Conservation (phyloP, 2,113 vertebrate genomes). For the Rhombomys opimus region DNA sequence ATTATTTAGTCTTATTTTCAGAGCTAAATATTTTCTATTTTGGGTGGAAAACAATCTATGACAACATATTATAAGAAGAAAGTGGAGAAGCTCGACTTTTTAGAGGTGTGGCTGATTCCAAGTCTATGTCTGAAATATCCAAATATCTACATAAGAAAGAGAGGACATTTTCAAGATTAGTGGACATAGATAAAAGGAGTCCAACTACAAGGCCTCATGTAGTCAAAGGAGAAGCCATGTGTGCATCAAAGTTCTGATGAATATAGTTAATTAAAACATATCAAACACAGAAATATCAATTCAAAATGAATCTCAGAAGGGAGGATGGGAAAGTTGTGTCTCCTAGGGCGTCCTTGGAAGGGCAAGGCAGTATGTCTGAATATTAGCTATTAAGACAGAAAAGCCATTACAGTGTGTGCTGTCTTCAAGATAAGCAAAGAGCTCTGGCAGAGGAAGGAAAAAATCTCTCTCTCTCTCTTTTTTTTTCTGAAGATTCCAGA, state of each 20-base stretch:
- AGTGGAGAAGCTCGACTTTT: neutral
- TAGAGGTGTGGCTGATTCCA: neutral
- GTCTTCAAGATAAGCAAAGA: neutral
- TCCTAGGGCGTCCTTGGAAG: neutral
- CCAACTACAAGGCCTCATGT: neutral
- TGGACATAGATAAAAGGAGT: neutral
- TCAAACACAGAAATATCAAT: neutral
- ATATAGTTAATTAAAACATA: neutral
- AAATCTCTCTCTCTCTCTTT: neutral
- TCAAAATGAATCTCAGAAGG: constrained; percentile 1
- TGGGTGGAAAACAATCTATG: neutral
- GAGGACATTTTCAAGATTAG: neutral
- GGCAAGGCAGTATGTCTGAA: neutral
- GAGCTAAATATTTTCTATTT: neutral
- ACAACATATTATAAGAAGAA: neutral
- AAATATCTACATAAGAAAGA: neutral
- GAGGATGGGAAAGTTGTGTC: neutral
- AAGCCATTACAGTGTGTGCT: neutral
- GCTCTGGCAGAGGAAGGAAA: neutral
- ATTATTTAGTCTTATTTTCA: neutral
- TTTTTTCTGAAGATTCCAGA: neutral
- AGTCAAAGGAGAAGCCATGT: neutral
- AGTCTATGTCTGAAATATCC: neutral
- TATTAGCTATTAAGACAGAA: neutral
- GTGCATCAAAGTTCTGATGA: neutral